Conservation (phyloP, 2,888 invertebrate genomes). For the Cyrtodaria siliqua region DNA sequence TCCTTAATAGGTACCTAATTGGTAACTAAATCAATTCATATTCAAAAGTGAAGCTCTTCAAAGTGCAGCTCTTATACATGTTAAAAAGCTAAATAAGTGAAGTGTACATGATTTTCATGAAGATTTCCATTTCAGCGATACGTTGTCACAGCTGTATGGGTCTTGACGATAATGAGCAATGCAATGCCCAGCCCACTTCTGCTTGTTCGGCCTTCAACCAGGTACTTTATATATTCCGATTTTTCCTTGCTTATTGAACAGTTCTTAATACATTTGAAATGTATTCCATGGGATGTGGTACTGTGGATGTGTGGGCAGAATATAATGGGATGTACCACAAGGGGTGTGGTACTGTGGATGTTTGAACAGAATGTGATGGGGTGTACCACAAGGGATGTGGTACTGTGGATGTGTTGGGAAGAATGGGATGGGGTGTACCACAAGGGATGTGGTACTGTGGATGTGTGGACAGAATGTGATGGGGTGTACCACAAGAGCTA, state of each 20-base stretch:
- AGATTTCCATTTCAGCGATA: slow-evolving; percentile 31
- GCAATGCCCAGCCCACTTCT: slow-evolving; percentile 37
- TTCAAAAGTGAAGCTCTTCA: no score
- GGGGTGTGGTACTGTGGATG: slow-evolving; percentile 47
- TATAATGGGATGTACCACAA: slow-evolving; percentile 32
- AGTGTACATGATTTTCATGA: no score
- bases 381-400: slow-evolving; percentile 45
- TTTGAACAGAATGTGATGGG: slow-evolving; percentile 28
- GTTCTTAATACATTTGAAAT: no score
- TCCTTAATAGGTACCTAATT: no score
- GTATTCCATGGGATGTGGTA: no score
- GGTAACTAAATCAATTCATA: no score
- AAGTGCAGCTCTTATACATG: no score
- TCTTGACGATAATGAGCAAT: slow-evolving; percentile 34
- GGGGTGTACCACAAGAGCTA: slow-evolving; percentile 45
- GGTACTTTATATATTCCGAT: no score
- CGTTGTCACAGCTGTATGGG: slow-evolving; percentile 37
- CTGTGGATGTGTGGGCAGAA: no score
- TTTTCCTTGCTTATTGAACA: no score
- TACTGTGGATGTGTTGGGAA: slow-evolving; percentile 19
- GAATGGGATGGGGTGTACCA: slow-evolving; percentile 24
- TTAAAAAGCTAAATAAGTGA: no score
- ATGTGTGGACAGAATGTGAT: no score
- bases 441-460: slow-evolving; percentile 42
- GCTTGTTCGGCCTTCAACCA: slow-evolving; percentile 27